Conservation (phyloP, 2,888 invertebrate species). For the Frankliniella intonsa region DNA sequence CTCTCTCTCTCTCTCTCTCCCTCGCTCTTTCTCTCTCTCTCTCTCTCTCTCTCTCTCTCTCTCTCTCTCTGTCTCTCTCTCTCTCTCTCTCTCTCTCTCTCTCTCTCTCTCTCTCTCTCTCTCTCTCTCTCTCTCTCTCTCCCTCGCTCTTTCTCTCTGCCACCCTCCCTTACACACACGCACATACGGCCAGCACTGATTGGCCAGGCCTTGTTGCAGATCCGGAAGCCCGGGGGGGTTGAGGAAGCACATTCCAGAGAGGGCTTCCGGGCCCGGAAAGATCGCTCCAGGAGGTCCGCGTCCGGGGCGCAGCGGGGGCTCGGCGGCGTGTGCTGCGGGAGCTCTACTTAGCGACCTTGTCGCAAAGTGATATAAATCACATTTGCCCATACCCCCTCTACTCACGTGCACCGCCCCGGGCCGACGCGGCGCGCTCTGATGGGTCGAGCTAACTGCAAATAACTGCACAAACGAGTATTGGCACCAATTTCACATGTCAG, state of each 20-base stretch:
- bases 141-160: neutral
- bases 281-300: too few species aligned
- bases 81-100: neutral
- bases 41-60: neutral
- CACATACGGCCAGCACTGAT: neutral
- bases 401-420: too few species aligned
- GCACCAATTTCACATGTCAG: neutral
- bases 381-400: neutral
- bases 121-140: neutral
- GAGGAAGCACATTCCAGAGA: too few species aligned
- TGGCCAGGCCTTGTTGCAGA: too few species aligned
- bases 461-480: neutral
- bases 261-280: too few species aligned
- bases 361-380: neutral
- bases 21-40: neutral
- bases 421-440: too few species aligned
- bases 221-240: too few species aligned
- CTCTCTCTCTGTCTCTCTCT: neutral
- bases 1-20: neutral
- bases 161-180: neutral
- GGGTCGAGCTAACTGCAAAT: neutral
- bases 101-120: neutral
- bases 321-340: too few species aligned
- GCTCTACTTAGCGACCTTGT: neutral
- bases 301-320: too few species aligned